A percentile compares a stretch with the other conserved stretches of the same genome.
phyloP scores from a whole-genome alignment of 2,888 invertebrate genomes.

The Falcaria lacertinaria region DNA sequence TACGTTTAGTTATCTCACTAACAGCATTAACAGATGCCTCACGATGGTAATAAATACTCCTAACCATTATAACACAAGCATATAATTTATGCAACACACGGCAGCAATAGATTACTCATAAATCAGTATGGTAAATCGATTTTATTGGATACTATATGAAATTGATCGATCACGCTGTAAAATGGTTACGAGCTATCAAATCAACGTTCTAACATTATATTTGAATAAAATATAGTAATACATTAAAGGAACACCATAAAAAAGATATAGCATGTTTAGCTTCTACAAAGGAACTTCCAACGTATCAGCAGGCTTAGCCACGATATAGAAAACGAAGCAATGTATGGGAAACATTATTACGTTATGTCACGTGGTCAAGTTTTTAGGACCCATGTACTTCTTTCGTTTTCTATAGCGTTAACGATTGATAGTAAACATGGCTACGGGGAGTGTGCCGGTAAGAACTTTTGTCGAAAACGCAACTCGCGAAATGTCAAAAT shows the following conservation, averaged over 20 bases:
- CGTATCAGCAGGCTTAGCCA: too few relatives aligned
- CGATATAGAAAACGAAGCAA: too few relatives aligned
- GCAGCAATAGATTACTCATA: slow-evolving; percentile 21
- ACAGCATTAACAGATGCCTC: background rate
- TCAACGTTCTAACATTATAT: slow-evolving; percentile 12
- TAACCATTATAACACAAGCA: slow-evolving; percentile 3
- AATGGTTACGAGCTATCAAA: slow-evolving; percentile 32
- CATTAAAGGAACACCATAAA: slow-evolving; percentile 25
- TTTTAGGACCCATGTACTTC: too few relatives aligned
- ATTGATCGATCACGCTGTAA: slow-evolving; percentile 35
- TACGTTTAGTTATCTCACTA: background rate
- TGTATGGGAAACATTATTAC: too few relatives aligned
- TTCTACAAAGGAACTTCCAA: too few relatives aligned
- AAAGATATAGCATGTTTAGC: slow-evolving; percentile 22
- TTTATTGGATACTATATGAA: slow-evolving; percentile 21
- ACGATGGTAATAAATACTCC: background rate
- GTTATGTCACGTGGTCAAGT: too few relatives aligned
- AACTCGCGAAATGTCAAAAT: too few relatives aligned
- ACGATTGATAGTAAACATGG: too few relatives aligned
- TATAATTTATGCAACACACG: slow-evolving; percentile 3
- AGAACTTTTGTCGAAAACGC: too few relatives aligned
- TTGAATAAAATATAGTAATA: slow-evolving; percentile 20
- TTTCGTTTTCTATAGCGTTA: too few relatives aligned
- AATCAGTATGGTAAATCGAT: slow-evolving; percentile 25
- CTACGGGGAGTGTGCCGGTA: too few relatives aligned